Percentiles rank a stretch among this genome's conserved stretches.
phyloP scores from a whole-genome alignment of 1,140 invertebrate species.

The Scaptomyza graminum region DNA sequence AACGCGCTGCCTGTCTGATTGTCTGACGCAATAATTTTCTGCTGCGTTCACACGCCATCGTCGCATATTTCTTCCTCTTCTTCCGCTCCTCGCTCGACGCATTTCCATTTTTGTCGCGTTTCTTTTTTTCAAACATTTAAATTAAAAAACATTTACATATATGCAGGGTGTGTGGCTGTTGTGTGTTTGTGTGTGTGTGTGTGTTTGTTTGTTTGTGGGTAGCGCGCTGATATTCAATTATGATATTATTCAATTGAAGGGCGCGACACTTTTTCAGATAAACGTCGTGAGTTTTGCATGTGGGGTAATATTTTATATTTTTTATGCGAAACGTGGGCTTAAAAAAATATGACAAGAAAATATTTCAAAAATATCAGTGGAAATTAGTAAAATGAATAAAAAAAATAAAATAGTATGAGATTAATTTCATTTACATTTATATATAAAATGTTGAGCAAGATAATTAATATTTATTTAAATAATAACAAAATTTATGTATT shows the following conservation, averaged over 20 bases:
- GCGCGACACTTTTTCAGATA: conserved; percentile 71
- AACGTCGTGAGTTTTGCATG: conserved; percentile 31
- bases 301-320: not conserved
- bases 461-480: not conserved
- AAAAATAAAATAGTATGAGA: no score
- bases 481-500: not conserved
- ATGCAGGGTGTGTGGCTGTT: conserved; percentile 23
- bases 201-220: conserved; percentile 51
- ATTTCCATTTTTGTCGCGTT: conserved; percentile 34
- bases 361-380: not conserved
- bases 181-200: not conserved
- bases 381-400: not conserved
- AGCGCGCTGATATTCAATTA: conserved; percentile 76
- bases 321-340: conserved; percentile 14
- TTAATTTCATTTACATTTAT: no score
- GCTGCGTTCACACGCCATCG: conserved; percentile 81
- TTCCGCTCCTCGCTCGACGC: not conserved
- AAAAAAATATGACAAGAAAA: conserved; percentile 12
- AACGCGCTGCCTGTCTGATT: not conserved
- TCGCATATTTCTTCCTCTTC: conserved; percentile 66
- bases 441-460: no score
- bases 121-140: conserved; percentile 76
- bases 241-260: conserved; percentile 69
- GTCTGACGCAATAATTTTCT: conserved; percentile 68
- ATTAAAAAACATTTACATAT: conserved; percentile 81